Percentiles rank a stretch among this genome's conserved stretches.
phyloP scores from a whole-genome alignment of 2,888 invertebrate species.

The Aproaerema taeniolella region DNA sequence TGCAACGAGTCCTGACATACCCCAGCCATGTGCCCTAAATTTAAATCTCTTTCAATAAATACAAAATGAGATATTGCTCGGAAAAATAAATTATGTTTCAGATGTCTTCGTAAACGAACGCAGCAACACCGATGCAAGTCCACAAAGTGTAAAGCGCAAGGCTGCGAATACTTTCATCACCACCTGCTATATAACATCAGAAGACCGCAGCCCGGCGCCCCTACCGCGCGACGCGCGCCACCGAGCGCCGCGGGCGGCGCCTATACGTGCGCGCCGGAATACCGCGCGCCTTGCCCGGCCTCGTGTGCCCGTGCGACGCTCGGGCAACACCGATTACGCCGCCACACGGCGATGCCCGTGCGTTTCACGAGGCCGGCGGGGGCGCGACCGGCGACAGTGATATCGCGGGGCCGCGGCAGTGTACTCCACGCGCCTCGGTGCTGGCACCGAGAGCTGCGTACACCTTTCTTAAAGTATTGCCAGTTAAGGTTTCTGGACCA shows the following conservation, averaged over 20 bases:
- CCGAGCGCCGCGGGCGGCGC: too few relatives aligned
- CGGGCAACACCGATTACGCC: too few relatives aligned
- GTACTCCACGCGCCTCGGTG: too few relatives aligned
- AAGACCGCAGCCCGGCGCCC: neutral
- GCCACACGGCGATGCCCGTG: too few relatives aligned
- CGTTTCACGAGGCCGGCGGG: too few relatives aligned
- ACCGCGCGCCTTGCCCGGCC: too few relatives aligned
- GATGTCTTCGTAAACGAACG: neutral
- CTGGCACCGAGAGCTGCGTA: too few relatives aligned
- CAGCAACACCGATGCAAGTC: neutral
- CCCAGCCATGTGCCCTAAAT: neutral
- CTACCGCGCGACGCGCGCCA: neutral
- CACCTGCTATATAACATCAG: neutral
- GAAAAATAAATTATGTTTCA: neutral
- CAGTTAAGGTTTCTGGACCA: conserved; percentile 12
- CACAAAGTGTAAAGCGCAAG: neutral
- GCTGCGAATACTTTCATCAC: neutral
- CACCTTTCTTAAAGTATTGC: conserved; percentile 15
- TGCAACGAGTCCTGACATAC: too few relatives aligned
- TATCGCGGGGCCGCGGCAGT: too few relatives aligned
- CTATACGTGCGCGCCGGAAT: too few relatives aligned
- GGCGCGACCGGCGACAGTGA: too few relatives aligned
- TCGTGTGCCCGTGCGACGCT: too few relatives aligned
- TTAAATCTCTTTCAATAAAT: neutral
- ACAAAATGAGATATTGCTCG: neutral